Evolutionary conservation across 2,113 vertebrate genomes (phyloP), one percentile per base, ranked within the genome.

Genomic region (Clupea harengus): DNA sequence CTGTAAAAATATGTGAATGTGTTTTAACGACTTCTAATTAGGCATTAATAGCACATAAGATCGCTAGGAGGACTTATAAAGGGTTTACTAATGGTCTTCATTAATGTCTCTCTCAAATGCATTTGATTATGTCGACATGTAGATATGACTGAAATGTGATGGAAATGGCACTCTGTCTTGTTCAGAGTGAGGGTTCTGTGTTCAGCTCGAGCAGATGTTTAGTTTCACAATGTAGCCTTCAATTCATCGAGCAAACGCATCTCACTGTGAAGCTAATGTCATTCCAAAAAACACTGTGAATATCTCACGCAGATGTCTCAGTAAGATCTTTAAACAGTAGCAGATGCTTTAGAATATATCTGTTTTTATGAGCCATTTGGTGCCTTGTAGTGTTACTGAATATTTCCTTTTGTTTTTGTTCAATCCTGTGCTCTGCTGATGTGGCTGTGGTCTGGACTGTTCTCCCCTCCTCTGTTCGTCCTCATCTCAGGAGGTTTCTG

Each of bases 401-500:
- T 57, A 4, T 57, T 57, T 18, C 6, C 6, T 10, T 57, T 5
- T 67, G 60, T 4, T 13, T 72, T 32, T 25, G n/a, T 25, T 25
- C 39, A 39, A 39, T 39, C 39, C 39, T 72, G 64, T 10, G n/a
- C 25, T 72, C 32, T 50, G 81, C 25, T 81, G 81, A 13, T 82
- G 4, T 49, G 13, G 46, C n/a, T 10, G 9, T 9, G 25, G 11
- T 13, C 64, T 72, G 28, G 39, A 39, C 39, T 39, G 39, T 39
- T 72, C 50, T 6, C 82, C 28, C 10, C 25, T 6, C 82, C 28
- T 10, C 25, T 28, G 8, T 72, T 2, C 54, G 2, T 60, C 9
- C 25, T 72, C 20, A 8, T n/a, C 90, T 82, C 90, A 99, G 98
- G 91, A 98, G 95, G 89, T 95, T 97, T 90, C 94, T 99, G 92